Base-by-base conservation (phyloP, 64 coral and sea anemone species). In the Pachyseris speciosa region DNA sequence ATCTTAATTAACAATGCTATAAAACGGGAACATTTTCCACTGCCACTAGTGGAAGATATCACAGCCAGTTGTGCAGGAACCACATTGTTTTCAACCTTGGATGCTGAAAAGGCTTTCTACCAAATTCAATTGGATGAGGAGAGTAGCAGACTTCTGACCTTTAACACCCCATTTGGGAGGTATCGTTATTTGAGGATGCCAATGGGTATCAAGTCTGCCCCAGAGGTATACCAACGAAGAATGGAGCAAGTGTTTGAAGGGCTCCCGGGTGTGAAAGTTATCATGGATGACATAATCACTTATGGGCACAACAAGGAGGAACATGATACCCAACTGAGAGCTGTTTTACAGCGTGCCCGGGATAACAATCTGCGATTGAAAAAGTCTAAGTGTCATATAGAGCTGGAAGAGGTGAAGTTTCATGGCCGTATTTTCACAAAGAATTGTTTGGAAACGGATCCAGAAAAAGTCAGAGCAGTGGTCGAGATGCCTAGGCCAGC, bases 351-450 rank as follows among this genome's bases (percentile, higher is more conserved):
- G 41, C 86, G 86, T 24, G 86, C 86, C 12, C 9, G 37, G 34
- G 38, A 69, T 33, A 89, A 89, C 59, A 89, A 64, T 9, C 37
- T 49, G 38, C 79, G 80, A 36, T 76, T 32, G 73, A 78, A 78
- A 17, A n/a, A 42, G 48, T 30, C 22, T 3, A 78, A 41, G 75
- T 49, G n/a, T 22, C 5, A 78, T 19, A 49, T 49, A 37, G 4
- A 53, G 22, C 75, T 7, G 47, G 36, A n/a, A 45, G 30, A 78
- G 75, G 41, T 78, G 48, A 78, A 28, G 9, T 78, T 45, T 25
- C 39, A 45, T 45, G 75, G 83, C 3, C 83, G 44, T 43, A 63
- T 88, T 1, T 76, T 88, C 63, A 58, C 86, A 29, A 31, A 55
- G 4, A 40, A 65, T 26, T 78, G 80, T 20, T 84, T 85, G 57